Base-by-base conservation (phyloP, 2,113 vertebrate genomes). In the Sinocyclocheilus anshuiensis region DNA sequence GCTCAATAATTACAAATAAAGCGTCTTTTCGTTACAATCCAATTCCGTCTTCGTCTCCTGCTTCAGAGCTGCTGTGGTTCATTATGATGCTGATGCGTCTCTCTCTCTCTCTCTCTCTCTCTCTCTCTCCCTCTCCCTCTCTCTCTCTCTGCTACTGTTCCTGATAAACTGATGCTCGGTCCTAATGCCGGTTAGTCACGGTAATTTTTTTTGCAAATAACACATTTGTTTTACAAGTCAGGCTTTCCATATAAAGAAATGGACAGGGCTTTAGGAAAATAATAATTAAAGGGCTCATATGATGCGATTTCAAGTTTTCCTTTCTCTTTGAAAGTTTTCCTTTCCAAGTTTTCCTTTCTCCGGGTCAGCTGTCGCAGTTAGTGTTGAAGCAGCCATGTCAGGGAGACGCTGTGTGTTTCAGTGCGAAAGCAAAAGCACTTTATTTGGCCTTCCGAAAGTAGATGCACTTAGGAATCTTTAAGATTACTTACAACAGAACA, bases 61-160 rank as follows among this genome's bases (percentile, higher is more conserved):
- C 55, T 81, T 88, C 75, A 42, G 86, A 90, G 88, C 90, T 92
- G 90, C 87, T 87, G 86, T 88, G 89, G 89, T 88, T 93, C 91
- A 91, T 87, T 85, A 78, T 92, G 93, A 91, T 94, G 93, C 93
- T 94, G 92, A 91, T 91, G 87, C 76, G 85, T 81, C 89, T 89
- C 90, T 91, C 75, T 74, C 67, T 74, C 77, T 50, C 81, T 13
- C 84, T 77, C 29, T 45, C 9, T 84, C 50, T 29, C 77, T 77
- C 86, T 74, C 71, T 76, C 63, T 57, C 79, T 77, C 77, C 65
- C 87, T 87, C 89, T 88, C 89, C 91, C 76, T 84, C 76, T 71
- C 81, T 50, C 79, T 86, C 78, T 67, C 76, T 57, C 55, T 72
- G 81, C 75, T 65, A 48, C 69, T 33, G 29, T 3, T 33, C 2